Evolutionary conservation across 2,113 vertebrate genomes (phyloP).

Genomic region (Pollachius pollachius): DNA sequence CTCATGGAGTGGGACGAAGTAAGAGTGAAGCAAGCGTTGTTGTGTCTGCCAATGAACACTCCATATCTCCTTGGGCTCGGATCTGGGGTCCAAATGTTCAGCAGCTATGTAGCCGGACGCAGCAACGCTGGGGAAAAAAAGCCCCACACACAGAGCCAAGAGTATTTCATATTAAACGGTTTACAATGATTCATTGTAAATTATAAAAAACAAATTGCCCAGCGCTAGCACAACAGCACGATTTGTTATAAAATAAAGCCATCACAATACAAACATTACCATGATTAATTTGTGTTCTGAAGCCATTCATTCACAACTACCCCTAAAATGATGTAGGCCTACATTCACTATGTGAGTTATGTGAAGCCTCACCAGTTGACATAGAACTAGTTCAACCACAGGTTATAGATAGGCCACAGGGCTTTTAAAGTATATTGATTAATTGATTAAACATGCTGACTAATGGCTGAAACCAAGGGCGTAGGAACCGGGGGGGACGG

Average conservation of each 20-base stretch:
- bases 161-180: conserved; percentile 12
- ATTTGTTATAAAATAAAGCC: conserved; percentile 28
- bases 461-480: no score
- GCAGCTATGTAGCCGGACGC: conserved; percentile 15
- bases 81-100: conserved; percentile 31
- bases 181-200: conserved; percentile 15
- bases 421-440: no score
- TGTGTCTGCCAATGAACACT: conserved; percentile 36
- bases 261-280: conserved; percentile 1
- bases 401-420: no score
- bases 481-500: no score
- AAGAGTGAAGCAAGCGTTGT: conserved; percentile 24
- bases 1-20: conserved; percentile 29
- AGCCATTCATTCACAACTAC: not conserved
- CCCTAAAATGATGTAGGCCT: no score
- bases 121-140: conserved; percentile 5
- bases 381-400: no score
- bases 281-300: not conserved
- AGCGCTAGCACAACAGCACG: conserved; percentile 47
- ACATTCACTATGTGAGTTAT: no score
- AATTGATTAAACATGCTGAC: no score
- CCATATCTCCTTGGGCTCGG: conserved; percentile 31
- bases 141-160: conserved; percentile 7
- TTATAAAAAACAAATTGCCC: conserved; percentile 37
- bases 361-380: no score